These are phyloP conservation scores for Elachura formosa DNA, from an alignment of 2,113 vertebrate species.

Conservation along the genomic window DNA sequence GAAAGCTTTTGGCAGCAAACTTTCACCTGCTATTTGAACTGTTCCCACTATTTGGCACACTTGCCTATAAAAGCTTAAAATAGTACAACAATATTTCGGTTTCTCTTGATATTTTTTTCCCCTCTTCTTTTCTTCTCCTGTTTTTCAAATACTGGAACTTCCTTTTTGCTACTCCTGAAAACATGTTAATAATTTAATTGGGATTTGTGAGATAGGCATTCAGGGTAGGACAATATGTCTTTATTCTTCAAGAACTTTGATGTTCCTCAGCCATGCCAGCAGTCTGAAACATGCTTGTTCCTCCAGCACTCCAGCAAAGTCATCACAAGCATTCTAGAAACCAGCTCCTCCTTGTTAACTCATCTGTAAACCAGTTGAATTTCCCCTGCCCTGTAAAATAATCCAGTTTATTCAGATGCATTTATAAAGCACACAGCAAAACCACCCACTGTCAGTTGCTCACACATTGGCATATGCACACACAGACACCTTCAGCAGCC, in stretches of 20 bases:
- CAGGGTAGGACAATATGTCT: neutral
- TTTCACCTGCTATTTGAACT: conserved; percentile 52
- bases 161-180: neutral
- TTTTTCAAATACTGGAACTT: neutral
- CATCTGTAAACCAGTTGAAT: conserved; percentile 23
- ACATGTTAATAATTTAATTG: neutral
- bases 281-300: neutral
- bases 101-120: neutral
- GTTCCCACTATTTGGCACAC: conserved; percentile 22
- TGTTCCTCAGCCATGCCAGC: neutral
- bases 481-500: conserved; percentile 75
- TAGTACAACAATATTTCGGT: neutral
- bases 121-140: neutral
- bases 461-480: conserved; percentile 66
- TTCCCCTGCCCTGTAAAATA: conserved; percentile 27
- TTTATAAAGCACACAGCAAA: conserved; percentile 64
- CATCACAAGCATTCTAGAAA: neutral
- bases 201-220: neutral
- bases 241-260: neutral
- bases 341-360: conserved; percentile 11
- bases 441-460: conserved; percentile 80
- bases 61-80: conserved; percentile 28
- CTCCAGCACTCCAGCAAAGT: neutral
- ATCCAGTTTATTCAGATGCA: conserved; percentile 38
- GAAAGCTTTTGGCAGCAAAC: conserved; percentile 46